Base-by-base conservation (phyloP, 2,888 invertebrate genomes). In the Bhutanitis thaidina region DNA sequence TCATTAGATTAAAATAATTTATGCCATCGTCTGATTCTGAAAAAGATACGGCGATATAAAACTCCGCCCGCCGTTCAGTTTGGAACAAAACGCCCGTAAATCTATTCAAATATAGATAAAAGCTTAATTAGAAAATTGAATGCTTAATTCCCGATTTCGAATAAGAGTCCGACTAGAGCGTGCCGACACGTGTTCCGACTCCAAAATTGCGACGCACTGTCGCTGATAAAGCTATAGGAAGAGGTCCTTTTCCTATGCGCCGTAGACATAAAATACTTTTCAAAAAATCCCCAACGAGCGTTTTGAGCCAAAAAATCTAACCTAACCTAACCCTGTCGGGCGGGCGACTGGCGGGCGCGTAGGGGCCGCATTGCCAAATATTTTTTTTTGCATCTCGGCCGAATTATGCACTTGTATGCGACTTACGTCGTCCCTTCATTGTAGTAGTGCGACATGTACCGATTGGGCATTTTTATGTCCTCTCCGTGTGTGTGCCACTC, bases 371-470 rank as follows among this genome's bases (percentile, higher is more conserved):
- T 89, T 89, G 89, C 89, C 89, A 89, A 89, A 89, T 88, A 88
- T 88, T 89, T 89, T 89, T 80, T 89, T 89, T 89, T 89, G 89
- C 88, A 89, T 89, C 89, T 89, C 89, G 85, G 82, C 89, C 89
- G 89, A 89, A 89, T 86, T 89, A 88, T 89, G 89, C 89, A 89
- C 87, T 88, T 87, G 89, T 89, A 89, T 89, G 89, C 89, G 88
- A 81, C 88, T 88, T 89, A 85, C 88, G 87, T 86, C 81, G 78
- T 81, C 86, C 86, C 87, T 88, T 85, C 84, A 80, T 82, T 88
- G 89, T 88, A 84, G 85, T 86, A 78, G 89, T 88, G 87, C 84
- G 87, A 82, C 87, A 83, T 80, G 83, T 88, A 84, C 80, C 69
- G 81, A 88, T 80, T 80, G 81, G 78, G 74, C 80, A 85, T 86